These are phyloP conservation scores for Megamerina dolium DNA, from an alignment of 2,888 invertebrate species.

Conservation along the genomic window DNA sequence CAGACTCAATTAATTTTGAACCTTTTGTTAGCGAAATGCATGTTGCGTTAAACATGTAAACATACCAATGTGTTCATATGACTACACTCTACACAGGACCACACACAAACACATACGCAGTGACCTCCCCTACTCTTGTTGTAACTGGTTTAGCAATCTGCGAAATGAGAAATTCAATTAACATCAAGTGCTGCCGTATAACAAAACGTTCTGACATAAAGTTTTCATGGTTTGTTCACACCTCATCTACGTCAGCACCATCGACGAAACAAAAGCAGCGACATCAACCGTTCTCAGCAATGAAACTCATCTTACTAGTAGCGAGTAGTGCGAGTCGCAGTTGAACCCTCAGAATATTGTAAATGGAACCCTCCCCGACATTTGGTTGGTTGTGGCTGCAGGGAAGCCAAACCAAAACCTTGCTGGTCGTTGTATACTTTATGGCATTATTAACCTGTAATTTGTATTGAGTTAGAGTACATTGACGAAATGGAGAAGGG, in stretches of 20 bases:
- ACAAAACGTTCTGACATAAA: slow-evolving; percentile 24
- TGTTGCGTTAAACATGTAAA: no score
- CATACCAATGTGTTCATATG: no score
- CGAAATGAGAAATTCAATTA: slow-evolving; percentile 50
- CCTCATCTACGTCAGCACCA: slow-evolving; percentile 30
- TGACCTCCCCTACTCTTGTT: no score
- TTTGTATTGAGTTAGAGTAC: slow-evolving; percentile 4
- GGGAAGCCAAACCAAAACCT: background rate
- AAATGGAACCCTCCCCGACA: background rate
- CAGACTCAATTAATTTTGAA: slow-evolving; percentile 38
- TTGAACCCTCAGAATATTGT: background rate
- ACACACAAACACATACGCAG: no score
- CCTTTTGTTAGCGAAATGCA: no score
- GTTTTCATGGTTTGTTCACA: slow-evolving; percentile 34
- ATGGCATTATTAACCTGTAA: slow-evolving; percentile 20
- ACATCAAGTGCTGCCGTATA: slow-evolving; percentile 42
- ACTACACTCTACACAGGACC: no score
- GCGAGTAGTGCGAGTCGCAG: background rate
- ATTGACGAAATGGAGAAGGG: no score
- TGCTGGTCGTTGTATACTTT: background rate
- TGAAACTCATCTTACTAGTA: slow-evolving; percentile 5
- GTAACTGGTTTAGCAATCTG: no score
- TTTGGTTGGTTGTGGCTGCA: background rate
- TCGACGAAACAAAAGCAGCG: background rate
- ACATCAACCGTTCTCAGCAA: slow-evolving; percentile 2